phyloP scores from a whole-genome alignment of 2,113 vertebrate genomes.

The Leptobrachium leishanense region DNA sequence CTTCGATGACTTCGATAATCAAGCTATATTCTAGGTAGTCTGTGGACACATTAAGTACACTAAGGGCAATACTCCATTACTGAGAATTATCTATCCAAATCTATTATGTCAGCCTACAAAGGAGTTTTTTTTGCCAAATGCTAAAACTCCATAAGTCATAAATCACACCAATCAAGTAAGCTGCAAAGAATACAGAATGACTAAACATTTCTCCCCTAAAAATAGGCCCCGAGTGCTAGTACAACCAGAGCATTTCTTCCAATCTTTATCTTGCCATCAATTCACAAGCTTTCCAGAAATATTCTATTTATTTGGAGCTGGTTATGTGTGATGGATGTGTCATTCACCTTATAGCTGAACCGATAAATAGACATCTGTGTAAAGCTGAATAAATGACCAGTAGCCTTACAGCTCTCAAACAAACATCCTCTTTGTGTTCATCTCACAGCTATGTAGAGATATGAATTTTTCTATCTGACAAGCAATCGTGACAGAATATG shows the following conservation, averaged over 20 bases:
- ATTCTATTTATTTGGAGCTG: constrained; percentile 45
- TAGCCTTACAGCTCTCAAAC: constrained; percentile 26
- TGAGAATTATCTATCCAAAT: not conserved
- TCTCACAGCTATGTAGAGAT: constrained; percentile 46
- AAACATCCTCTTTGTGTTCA: constrained; percentile 54
- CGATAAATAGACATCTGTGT: constrained; percentile 62
- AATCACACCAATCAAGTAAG: not conserved
- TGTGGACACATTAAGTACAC: too few species aligned
- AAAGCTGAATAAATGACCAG: constrained; percentile 42
- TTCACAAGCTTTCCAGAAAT: constrained; percentile 39
- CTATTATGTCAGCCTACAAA: constrained; percentile 12
- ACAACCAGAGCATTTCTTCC: not conserved
- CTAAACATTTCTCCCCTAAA: not conserved
- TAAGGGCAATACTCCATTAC: not conserved
- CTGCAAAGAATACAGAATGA: constrained; percentile 11
- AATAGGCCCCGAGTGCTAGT: not conserved
- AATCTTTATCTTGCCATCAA: constrained; percentile 26
- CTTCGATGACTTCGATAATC: too few species aligned
- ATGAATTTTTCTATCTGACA: constrained; percentile 39
- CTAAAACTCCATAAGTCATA: not conserved
- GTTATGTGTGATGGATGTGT: constrained; percentile 56
- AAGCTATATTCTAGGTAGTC: too few species aligned
- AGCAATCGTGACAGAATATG: constrained; percentile 10
- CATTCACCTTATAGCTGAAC: constrained; percentile 54
- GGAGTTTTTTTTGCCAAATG: not conserved